Percentiles rank a stretch among this genome's conserved stretches.
These are phyloP conservation scores for Trichopoda pennipes DNA, from an alignment of 2,888 invertebrate genomes.

Conservation along the genomic window DNA sequence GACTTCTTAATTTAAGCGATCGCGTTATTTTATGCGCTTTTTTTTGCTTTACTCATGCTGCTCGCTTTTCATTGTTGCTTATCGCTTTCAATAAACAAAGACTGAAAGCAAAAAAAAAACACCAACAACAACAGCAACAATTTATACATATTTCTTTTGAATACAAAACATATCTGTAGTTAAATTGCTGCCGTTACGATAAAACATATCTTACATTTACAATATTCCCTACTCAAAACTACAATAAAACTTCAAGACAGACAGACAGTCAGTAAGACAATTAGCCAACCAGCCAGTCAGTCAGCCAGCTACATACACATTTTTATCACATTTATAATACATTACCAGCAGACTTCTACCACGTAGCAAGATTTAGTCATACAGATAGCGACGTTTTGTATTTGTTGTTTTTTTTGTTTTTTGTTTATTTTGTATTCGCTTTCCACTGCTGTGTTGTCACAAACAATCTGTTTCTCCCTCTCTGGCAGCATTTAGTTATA, in stretches of 20 bases:
- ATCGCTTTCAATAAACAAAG: slow-evolving; percentile 39
- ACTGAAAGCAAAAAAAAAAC: slow-evolving; percentile 20
- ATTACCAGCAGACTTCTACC: slow-evolving; percentile 63
- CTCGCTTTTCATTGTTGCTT: slow-evolving; percentile 50
- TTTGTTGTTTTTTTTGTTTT: not conserved
- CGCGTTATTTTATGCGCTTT: slow-evolving; percentile 69
- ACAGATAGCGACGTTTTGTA: slow-evolving; percentile 2
- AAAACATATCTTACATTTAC: slow-evolving; percentile 54
- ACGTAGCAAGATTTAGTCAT: slow-evolving; percentile 41
- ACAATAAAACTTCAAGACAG: slow-evolving; percentile 6
- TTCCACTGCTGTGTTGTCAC: slow-evolving; percentile 16
- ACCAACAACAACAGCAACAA: slow-evolving; percentile 20
- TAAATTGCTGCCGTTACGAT: slow-evolving; percentile 38
- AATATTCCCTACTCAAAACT: slow-evolving; percentile 12
- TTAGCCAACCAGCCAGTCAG: not conserved
- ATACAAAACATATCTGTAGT: slow-evolving; percentile 30
- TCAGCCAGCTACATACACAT: slow-evolving; percentile 14
- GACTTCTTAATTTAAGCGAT: slow-evolving; percentile 61
- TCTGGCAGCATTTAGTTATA: slow-evolving; percentile 33
- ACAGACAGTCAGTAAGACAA: slow-evolving; percentile 14
- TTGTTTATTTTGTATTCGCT: slow-evolving; percentile 30
- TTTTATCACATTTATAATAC: slow-evolving; percentile 68
- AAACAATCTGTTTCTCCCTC: slow-evolving; percentile 25
- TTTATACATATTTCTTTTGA: slow-evolving; percentile 11
- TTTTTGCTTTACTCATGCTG: slow-evolving; percentile 30